Evolutionary conservation across 2,888 invertebrate genomes (phyloP).

Genomic region (Drosophila anomelani): DNA sequence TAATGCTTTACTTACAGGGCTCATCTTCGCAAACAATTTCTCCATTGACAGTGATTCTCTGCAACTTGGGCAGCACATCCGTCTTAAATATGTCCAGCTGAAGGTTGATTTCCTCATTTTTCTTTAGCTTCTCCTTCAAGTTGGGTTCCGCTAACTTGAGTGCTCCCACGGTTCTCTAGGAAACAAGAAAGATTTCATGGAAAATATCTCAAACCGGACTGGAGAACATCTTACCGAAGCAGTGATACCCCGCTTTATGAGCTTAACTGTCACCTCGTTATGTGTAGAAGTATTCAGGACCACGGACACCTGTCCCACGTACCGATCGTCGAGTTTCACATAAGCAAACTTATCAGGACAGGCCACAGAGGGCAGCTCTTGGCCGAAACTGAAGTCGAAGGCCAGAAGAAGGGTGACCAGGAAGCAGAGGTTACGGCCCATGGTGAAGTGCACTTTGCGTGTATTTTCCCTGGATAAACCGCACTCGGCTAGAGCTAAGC

Average conservation of each 20-base stretch:
- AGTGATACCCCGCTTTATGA: background rate
- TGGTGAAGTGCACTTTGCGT: background rate
- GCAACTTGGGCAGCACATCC: background rate
- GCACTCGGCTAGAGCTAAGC: background rate
- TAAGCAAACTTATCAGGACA: slow-evolving; percentile 7
- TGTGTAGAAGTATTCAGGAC: background rate
- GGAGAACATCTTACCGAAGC: background rate
- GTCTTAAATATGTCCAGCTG: background rate
- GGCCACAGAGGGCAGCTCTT: background rate
- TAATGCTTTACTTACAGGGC: background rate
- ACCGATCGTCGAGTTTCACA: background rate
- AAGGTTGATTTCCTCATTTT: background rate
- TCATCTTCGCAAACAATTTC: background rate
- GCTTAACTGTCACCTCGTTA: background rate
- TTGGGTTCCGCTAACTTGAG: background rate
- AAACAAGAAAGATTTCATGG: background rate
- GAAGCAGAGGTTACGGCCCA: background rate
- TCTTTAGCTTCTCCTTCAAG: background rate
- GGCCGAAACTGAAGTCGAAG: background rate
- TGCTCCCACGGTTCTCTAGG: background rate
- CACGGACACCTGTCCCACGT: slow-evolving; percentile 1
- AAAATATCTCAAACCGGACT: background rate
- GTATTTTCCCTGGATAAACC: background rate
- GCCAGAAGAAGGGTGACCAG: background rate
- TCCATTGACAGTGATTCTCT: background rate